These are phyloP conservation scores for Machaerirhynchus nigripectus DNA, from an alignment of 2,113 vertebrate genomes.

Conservation along the genomic window DNA sequence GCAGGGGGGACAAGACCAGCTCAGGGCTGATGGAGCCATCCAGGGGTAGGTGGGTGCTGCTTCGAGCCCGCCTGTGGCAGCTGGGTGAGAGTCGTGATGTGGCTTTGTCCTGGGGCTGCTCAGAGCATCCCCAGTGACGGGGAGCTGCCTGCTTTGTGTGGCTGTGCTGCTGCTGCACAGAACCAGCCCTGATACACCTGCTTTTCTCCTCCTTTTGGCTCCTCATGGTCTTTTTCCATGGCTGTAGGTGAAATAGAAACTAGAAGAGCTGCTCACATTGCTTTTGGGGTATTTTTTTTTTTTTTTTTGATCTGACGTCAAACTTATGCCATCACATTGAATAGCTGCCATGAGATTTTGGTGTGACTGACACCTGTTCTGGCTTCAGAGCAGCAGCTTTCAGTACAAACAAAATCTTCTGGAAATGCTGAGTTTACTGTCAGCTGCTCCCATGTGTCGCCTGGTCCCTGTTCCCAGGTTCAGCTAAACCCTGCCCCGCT, in stretches of 20 bases:
- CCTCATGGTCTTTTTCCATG: not conserved
- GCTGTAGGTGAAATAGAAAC: not conserved
- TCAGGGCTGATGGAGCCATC: not conserved
- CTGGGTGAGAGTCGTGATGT: not conserved
- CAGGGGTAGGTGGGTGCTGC: not conserved
- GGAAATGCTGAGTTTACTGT: not conserved
- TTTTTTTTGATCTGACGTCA: not conserved
- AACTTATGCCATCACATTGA: not conserved
- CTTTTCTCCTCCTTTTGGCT: not conserved
- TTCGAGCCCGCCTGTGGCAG: not conserved
- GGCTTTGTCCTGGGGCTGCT: not conserved
- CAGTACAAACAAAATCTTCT: not conserved
- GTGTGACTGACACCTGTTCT: conserved; percentile 53
- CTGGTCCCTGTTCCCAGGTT: not conserved
- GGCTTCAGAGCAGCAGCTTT: conserved; percentile 9
- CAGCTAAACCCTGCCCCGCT: not conserved
- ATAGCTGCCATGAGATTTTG: not conserved
- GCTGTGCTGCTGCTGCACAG: not conserved
- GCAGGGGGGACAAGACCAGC: not conserved
- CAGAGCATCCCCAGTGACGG: not conserved
- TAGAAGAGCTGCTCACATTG: not conserved
- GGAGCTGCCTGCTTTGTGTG: not conserved
- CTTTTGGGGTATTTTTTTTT: too few species aligned
- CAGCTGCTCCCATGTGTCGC: not conserved
- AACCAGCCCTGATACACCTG: not conserved